Base-by-base conservation (phyloP, 1,140 invertebrate genomes). In the Reticulitermes speratus region DNA sequence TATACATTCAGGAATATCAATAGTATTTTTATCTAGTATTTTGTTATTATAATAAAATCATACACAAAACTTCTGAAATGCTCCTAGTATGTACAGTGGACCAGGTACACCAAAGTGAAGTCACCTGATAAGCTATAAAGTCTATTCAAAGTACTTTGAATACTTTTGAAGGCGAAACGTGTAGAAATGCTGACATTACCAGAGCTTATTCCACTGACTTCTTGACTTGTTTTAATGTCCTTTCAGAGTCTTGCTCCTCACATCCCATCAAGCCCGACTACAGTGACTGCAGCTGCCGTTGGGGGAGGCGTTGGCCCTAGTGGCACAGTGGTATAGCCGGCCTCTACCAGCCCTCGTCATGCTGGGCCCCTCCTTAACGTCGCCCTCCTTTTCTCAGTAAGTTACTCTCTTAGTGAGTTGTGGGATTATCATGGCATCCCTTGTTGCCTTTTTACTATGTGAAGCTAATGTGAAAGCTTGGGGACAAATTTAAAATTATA, bases 191-290 rank as follows among this genome's bases (percentile, higher is more conserved):
- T 82, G 19, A n/a, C 81, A 82, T 44, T 38, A 6, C 21, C 38
- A 82, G 38, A 38, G 9, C 7, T n/a, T 30, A 12, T 82, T 12
- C 12, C 14, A 48, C 7, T 48, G 82, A 21, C 30, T n/a, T 30
- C 2, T 82, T 44, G 69, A 82, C 45, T 32, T 25, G 23, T 11
- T 30, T 82, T 38, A 38, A 55, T 83, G 55, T 55, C 45, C 30
- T 59, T 44, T 86, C 30, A 86, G 86, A 83, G 86, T 32, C 45
- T 86, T 32, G 82, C 86, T 30, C 84, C 86, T n/a, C 86, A 86
- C 48, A 86, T 86, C 86, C 86, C 86, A 25, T 84, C 86, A 59
- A 86, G 86, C 81, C 86, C 86, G 16, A 86, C 86, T n/a, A 84
- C 83, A 69, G 86, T 86, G 55, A 86, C 86, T 30, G 86, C 86